Base-by-base conservation (phyloP, 37 sponge, comb jelly and placozoan species). In the Beroe forskalii region DNA sequence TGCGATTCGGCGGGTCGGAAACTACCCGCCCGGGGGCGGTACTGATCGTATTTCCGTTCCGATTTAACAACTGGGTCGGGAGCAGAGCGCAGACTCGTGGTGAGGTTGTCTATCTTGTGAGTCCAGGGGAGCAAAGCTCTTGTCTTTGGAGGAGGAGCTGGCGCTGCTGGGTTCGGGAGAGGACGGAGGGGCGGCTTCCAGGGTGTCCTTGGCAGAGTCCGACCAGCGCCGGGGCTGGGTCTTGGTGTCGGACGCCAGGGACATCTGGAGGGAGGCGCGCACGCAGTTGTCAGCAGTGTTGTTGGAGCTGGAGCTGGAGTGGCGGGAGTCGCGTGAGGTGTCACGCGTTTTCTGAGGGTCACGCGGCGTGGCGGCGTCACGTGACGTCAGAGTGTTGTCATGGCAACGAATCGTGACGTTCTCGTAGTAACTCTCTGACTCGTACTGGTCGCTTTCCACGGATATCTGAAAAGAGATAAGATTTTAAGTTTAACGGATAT, bases 161-260 rank as follows among this genome's bases (percentile, higher is more conserved):
- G 38, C 6, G 27, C 27, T 32, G 1, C 37, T 33, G n/a, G n/a
- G n/a, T 17, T 27, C 32, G 3, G 72, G 72, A 2, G 27, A 27
- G 17, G 27, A 4, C 37, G 27, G 27, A 1, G 32, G 33, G 1
- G 72, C 27, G 72, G 28, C 32, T 17, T 69, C 37, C 9, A 37
- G 38, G 8, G 72, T 36, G 8, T 33, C 19, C 1, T 27, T 14
- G 9, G 19, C 72, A 35, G 72, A 32, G 72, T 69, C 72, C 37
- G 33, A 32, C 38, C 72, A 32, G 19, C 32, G 27, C 32, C 72
- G 27, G 8, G 72, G 72, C 38, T 31, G 72, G 32, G 72, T 69
- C 32, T 69, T 69, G 72, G 72, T 69, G 72, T 69, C 72, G 72
- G 27, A 27, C 1, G 32, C 33, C 1, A 69, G 72, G 12, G 72